Conservation (phyloP, 2,797 vertebrate genomes). For the Rousettus madagascariensis region DNA sequence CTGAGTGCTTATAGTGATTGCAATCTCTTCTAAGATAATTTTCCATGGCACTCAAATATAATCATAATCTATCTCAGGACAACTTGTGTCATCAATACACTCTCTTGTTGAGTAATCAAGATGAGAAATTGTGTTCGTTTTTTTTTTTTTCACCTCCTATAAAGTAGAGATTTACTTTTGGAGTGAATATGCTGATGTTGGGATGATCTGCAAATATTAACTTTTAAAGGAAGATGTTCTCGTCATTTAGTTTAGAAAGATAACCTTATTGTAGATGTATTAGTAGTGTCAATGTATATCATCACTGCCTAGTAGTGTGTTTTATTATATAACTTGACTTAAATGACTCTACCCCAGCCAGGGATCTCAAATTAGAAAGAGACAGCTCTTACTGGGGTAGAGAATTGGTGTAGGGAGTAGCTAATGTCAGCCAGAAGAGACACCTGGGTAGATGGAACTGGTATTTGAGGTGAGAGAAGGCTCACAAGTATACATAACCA, state of each 20-base stretch:
- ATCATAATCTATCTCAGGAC: slow-evolving; percentile 68
- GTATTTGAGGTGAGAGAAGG: neutral
- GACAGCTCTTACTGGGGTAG: accelerated
- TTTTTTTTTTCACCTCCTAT: neutral
- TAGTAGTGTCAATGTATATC: neutral
- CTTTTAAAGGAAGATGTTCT: neutral
- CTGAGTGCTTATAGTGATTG: slow-evolving; percentile 68
- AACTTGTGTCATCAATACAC: slow-evolving; percentile 65
- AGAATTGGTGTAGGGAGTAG: neutral
- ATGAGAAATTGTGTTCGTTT: neutral
- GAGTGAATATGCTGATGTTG: neutral
- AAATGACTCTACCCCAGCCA: neutral
- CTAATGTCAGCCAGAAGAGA: neutral
- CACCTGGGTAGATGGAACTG: neutral
- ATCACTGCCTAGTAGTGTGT: neutral
- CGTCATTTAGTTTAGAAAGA: slow-evolving; percentile 10
- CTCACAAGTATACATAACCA: neutral
- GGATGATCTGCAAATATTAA: neutral
- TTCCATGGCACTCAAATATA: slow-evolving; percentile 64
- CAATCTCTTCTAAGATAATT: slow-evolving; percentile 71
- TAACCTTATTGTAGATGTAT: neutral
- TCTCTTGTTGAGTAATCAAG: slow-evolving; percentile 71
- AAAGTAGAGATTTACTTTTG: slow-evolving; percentile 57
- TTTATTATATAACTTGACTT: slow-evolving; percentile 26
- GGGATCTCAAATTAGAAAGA: neutral